Evolutionary conservation across 2,888 invertebrate genomes (phyloP).

Genomic region (Folsomia manolachei): DNA sequence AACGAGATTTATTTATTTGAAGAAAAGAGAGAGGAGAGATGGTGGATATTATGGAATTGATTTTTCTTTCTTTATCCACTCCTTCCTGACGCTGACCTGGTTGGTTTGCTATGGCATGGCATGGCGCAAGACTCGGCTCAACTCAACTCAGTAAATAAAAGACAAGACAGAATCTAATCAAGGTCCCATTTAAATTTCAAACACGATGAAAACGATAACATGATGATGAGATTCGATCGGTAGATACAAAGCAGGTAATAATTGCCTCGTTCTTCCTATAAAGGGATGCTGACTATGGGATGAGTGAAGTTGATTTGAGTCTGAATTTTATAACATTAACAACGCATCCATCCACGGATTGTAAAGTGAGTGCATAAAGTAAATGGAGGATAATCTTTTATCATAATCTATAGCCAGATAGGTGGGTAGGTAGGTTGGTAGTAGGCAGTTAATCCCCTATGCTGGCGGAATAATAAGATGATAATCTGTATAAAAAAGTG

Average conservation of each 20-base stretch:
- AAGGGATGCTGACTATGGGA: not conserved
- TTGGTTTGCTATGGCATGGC: not conserved
- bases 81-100: no score
- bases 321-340: no score
- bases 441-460: slow-evolving; percentile 17
- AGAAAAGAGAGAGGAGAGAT: not conserved
- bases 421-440: no score
- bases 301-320: no score
- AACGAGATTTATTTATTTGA: not conserved
- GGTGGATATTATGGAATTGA: not conserved
- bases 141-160: no score
- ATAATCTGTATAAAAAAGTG: slow-evolving; percentile 16
- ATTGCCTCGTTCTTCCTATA: slow-evolving; percentile 12
- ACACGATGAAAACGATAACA: slow-evolving; percentile 17
- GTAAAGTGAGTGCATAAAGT: slow-evolving; percentile 5
- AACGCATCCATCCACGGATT: not conserved
- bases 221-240: slow-evolving; percentile 20
- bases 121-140: no score
- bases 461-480: slow-evolving; percentile 16
- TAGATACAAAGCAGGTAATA: slow-evolving; percentile 20
- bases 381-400: slow-evolving; percentile 22
- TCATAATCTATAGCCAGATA: slow-evolving; percentile 13
- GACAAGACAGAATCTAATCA: slow-evolving; percentile 15
- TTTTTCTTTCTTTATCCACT: no score
- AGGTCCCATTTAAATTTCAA: slow-evolving; percentile 16